Conservation (phyloP, 2,113 vertebrate genomes). For the Epinephelus fuscoguttatus region DNA sequence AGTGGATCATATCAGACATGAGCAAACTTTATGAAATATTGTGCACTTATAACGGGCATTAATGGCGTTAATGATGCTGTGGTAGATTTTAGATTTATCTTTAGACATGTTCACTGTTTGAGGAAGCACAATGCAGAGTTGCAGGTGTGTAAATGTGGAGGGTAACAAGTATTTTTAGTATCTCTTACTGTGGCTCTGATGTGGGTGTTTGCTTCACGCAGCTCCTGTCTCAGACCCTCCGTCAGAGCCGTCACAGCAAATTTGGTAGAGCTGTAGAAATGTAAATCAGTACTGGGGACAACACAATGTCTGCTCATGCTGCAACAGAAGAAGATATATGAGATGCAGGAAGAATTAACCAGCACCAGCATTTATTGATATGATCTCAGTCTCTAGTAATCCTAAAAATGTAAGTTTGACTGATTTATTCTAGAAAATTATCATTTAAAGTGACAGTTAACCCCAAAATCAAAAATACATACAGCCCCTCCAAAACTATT, state of each 20-base stretch:
- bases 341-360: background rate
- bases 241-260: constrained; percentile 90
- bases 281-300: constrained; percentile 66
- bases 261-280: constrained; percentile 92
- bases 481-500: no score
- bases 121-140: background rate
- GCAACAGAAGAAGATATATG: constrained; percentile 18
- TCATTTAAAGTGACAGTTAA: no score
- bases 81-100: background rate
- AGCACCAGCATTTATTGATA: background rate
- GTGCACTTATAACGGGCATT: no score
- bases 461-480: no score
- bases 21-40: background rate
- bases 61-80: background rate
- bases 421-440: no score
- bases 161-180: background rate
- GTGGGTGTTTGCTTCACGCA: constrained; percentile 88
- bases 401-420: no score
- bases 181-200: constrained; percentile 89
- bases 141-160: background rate
- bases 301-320: constrained; percentile 91
- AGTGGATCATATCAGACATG: background rate
- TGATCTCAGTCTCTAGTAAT: no score
- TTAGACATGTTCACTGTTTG: no score
- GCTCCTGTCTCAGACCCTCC: constrained; percentile 90